Base-by-base conservation (phyloP, 2,113 vertebrate genomes). In the Barbus barbus region DNA sequence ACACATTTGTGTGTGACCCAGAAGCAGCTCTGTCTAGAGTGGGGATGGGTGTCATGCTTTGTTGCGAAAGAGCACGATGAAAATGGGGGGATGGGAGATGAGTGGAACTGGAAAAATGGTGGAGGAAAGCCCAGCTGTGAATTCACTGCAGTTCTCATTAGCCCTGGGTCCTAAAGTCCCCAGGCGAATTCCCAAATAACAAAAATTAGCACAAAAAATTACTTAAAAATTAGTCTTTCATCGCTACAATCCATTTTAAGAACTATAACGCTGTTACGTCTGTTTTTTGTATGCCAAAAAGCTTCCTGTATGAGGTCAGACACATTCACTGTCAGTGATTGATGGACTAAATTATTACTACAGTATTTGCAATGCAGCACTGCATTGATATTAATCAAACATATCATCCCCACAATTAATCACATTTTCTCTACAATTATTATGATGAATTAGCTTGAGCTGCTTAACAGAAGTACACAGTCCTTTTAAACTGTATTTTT, bases 101-200 rank as follows among this genome's bases (percentile, higher is more conserved):
- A 75, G 38, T 56, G 79, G 58, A 58, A 63, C 78, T 58, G 83
- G 58, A 46, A 53, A 74, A 60, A 72, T 44, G 72, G 83, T 22
- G 56, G 79, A 60, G 67, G 56, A 69, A 71, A 28, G 56, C 67
- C 65, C 56, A 78, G 75, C 41, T 53, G 26, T 67, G 83, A 72
- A 74, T 85, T 69, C 73, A 73, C 82, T 82, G 73, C 56, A 72
- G 33, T 60, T 33, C 33, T 83, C 24, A 26, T 69, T 51, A 61
- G 33, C 56, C n/a, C 83, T 75, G 86, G 83, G 86, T 87, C 86
- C 75, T 83, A 85, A 78, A 83, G 79, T 48, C 83, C 22, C 5
- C 9, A 22, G n/a, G 18, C 31, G 58, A 7, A 26, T 33, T 12
- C 22, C 16, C 53, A 61, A 33, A 20, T 65, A 0, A 28, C 24